A percentile compares a stretch with the other conserved stretches of the same genome.
Conservation (phyloP, 2,113 vertebrate genomes). For the Rousettus leschenaultii region DNA sequence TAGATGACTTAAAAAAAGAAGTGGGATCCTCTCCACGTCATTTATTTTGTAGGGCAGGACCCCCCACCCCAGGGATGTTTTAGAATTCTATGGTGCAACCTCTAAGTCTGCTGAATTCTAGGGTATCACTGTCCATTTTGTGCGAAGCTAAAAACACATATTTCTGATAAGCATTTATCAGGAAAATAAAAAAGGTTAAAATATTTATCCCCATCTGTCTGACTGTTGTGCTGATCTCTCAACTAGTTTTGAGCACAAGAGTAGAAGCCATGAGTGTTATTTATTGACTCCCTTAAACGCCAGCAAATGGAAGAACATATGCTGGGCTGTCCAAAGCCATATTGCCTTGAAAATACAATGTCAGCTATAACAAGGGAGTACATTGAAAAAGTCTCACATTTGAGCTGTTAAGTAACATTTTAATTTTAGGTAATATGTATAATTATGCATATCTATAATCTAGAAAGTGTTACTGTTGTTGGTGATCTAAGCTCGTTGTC, state of each 20-base stretch:
- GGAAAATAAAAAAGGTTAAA: background rate
- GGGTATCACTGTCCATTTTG: background rate
- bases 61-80: background rate
- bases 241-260: background rate
- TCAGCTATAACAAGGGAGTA: background rate
- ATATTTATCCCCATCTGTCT: slow-evolving; percentile 5
- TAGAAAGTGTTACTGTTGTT: background rate
- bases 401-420: background rate
- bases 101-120: background rate
- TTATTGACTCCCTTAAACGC: background rate
- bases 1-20: background rate
- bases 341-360: background rate
- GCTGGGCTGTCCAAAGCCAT: background rate
- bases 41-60: background rate
- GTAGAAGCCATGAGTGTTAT: background rate
- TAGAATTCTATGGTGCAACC: background rate
- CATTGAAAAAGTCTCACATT: background rate
- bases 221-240: background rate
- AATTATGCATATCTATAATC: background rate
- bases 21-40: background rate
- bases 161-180: slow-evolving; percentile 27
- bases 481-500: no score
- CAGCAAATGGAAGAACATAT: slow-evolving; percentile 7
- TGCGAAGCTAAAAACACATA: background rate
- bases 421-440: background rate